Base-by-base conservation (phyloP, 1,140 invertebrate genomes). In the Pentalonia nigronervosa region DNA sequence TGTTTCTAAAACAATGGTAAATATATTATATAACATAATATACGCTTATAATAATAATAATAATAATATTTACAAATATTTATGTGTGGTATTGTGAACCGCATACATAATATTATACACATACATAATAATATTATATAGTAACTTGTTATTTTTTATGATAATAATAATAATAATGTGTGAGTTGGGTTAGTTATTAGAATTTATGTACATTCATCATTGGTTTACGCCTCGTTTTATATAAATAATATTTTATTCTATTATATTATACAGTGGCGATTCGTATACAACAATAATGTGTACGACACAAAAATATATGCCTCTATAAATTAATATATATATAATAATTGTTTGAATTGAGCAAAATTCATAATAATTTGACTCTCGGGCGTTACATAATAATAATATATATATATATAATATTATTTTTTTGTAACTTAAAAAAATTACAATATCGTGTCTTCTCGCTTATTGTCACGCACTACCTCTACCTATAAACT, bases 1-100 rank as follows among this genome's bases (percentile, higher is more conserved):
- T 84, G 41, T 84, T 84, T 25, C 23, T 84, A 84, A 45, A 41
- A 84, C 83, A 84, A 84, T 87, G 41, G 84, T 87, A 87, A 48
- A 87, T 87, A 87, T 87, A 84, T n/a, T 30, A 86, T 34, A 86
- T 60, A 30, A 67, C 48, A 50, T 67, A n/a, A 60, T 67, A 67
- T n/a, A 67, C 4, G 14, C 30, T 67, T 67, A 76, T 34, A 76
- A n/a, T n/a, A n/a, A 76, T 67, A 67, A 30, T 53, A 1, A n/a
- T 41, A 41, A 56, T 56, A 25, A 8, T 67, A 76, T 76, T 17
- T 76, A 76, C 60, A 76, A 76, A 76, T 76, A 76, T 76, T n/a
- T 76, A 34, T 30, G n/a, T n/a, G n/a, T 76, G n/a, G 14, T 76
- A 76, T 76, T 67, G 9, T 76, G 14, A 34, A 76, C n/a, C 14